These are phyloP conservation scores for Naja naja DNA, from an alignment of 2,113 vertebrate genomes.

Conservation along the genomic window DNA sequence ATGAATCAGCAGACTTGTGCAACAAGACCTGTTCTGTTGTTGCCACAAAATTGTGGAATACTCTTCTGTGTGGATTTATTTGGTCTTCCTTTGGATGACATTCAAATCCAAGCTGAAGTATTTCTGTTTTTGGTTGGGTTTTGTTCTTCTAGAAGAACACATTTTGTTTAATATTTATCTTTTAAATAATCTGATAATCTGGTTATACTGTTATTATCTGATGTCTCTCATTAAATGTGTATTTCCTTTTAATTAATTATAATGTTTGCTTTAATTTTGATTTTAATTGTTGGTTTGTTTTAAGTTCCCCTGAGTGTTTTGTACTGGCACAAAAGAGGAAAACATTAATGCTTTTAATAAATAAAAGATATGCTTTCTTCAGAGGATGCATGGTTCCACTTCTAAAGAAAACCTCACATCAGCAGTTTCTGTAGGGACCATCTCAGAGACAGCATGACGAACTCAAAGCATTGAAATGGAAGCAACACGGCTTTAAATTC, in stretches of 20 bases:
- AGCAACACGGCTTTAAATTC: not conserved
- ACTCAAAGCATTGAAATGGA: not conserved
- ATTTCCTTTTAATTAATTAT: not conserved
- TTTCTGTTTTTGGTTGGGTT: not conserved
- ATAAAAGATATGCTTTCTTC: not conserved
- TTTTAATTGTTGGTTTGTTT: not conserved
- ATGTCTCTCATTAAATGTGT: not conserved
- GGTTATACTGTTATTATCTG: not conserved
- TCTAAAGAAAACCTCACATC: not conserved
- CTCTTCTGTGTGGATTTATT: not conserved
- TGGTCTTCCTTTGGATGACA: not conserved
- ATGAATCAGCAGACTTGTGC: not conserved
- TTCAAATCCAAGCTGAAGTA: not conserved
- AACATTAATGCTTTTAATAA: not conserved
- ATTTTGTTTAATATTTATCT: not conserved
- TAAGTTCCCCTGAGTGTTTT: not conserved
- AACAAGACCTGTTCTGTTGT: not conserved
- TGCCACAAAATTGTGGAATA: not conserved
- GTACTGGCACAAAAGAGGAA: not conserved
- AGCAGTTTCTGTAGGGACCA: not conserved
- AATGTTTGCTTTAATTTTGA: not conserved
- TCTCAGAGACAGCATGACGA: not conserved
- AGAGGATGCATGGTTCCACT: not conserved
- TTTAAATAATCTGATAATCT: not conserved
- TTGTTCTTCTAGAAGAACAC: not conserved